Conservation (phyloP, 2,888 invertebrate genomes). For the Carterocephalus palaemon region DNA sequence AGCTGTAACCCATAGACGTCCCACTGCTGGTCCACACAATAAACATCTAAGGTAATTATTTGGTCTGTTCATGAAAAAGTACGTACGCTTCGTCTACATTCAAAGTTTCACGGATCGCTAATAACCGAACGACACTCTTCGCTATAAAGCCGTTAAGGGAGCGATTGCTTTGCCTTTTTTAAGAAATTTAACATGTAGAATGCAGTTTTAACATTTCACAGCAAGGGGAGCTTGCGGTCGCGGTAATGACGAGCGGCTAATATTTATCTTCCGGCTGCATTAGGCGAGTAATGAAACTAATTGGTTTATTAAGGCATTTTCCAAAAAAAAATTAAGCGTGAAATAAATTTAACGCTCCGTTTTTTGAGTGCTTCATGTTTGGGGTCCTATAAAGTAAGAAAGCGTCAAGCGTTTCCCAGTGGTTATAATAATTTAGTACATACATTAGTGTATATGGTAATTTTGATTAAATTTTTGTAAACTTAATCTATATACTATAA, state of each 20-base stretch:
- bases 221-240: slow-evolving; percentile 65
- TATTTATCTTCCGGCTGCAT: slow-evolving; percentile 68
- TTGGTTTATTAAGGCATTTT: slow-evolving; percentile 68
- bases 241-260: slow-evolving; percentile 71
- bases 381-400: too few species aligned
- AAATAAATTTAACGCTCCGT: slow-evolving; percentile 55
- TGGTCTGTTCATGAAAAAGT: too few species aligned
- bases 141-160: slow-evolving; percentile 58
- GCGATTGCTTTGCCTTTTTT: slow-evolving; percentile 43
- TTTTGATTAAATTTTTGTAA: too few species aligned
- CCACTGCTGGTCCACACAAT: too few species aligned
- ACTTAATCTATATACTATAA: too few species aligned
- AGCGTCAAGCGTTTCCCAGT: too few species aligned
- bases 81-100: too few species aligned
- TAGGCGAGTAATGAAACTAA: slow-evolving; percentile 68
- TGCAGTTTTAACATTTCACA: slow-evolving; percentile 62
- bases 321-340: slow-evolving; percentile 55
- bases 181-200: slow-evolving; percentile 50
- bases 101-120: slow-evolving; percentile 31
- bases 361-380: slow-evolving; percentile 46
- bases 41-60: too few species aligned
- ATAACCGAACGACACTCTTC: slow-evolving; percentile 44
- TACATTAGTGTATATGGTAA: too few species aligned
- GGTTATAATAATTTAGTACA: too few species aligned
- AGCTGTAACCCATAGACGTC: too few species aligned